These are phyloP conservation scores for Hedya salicella DNA, from an alignment of 2,888 invertebrate species.

Conservation along the genomic window DNA sequence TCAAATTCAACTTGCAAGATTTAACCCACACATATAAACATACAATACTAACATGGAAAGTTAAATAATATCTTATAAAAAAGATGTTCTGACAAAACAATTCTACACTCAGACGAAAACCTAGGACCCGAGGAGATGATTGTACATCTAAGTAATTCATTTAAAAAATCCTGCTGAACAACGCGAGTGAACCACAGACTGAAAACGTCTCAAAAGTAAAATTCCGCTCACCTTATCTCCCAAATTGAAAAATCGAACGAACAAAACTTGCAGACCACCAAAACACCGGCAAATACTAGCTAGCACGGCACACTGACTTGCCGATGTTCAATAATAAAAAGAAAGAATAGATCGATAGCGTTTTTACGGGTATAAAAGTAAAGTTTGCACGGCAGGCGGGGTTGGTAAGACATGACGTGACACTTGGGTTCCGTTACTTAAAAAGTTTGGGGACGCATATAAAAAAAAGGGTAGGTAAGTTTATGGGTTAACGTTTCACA, in stretches of 20 bases:
- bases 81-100: no score
- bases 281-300: slow-evolving; percentile 57
- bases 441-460: background rate
- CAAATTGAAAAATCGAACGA: slow-evolving; percentile 18
- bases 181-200: no score
- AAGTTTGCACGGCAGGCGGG: slow-evolving; percentile 65
- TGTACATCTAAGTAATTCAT: no score
- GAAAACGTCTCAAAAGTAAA: background rate
- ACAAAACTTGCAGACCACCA: slow-evolving; percentile 8
- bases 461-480: no score
- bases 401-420: slow-evolving; percentile 53
- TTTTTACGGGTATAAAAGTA: slow-evolving; percentile 61
- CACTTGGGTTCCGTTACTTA: slow-evolving; percentile 54
- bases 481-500: no score
- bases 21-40: no score
- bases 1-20: no score
- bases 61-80: no score
- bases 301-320: slow-evolving; percentile 61
- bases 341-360: slow-evolving; percentile 56
- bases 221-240: slow-evolving; percentile 3
- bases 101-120: no score
- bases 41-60: no score
- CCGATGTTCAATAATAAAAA: slow-evolving; percentile 55
- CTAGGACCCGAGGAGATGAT: no score
- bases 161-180: no score